Conservation (phyloP, 1,140 invertebrate species). For the Drosophila lacertosa region DNA sequence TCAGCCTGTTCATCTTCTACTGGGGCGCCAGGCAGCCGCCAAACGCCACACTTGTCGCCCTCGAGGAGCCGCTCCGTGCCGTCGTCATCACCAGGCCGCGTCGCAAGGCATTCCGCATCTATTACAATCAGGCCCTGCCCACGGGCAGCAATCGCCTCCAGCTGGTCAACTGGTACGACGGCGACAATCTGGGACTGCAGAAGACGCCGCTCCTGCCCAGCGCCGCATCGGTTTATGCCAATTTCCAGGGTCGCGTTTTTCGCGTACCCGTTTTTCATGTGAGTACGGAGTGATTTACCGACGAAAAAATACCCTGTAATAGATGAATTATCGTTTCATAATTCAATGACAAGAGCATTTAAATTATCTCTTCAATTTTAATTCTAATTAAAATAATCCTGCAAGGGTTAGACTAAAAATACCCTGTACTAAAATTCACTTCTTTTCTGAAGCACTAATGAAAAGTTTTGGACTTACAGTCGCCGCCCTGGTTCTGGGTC, state of each 20-base stretch:
- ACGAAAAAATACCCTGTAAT: too few species aligned
- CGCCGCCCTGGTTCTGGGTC: conserved; percentile 90
- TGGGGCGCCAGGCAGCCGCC: conserved; percentile 74
- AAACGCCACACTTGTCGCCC: conserved; percentile 26
- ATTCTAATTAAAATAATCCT: too few species aligned
- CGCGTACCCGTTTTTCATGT: conserved; percentile 89
- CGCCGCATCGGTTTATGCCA: conserved; percentile 86
- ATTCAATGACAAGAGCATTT: too few species aligned
- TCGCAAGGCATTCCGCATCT: conserved; percentile 85
- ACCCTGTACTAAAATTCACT: too few species aligned
- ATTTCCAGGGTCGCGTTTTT: conserved; percentile 87
- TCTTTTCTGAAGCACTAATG: too few species aligned
- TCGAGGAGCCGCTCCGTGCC: conserved; percentile 73
- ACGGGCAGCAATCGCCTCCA: conserved; percentile 85
- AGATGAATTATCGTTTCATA: too few species aligned
- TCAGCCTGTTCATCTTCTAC: conserved; percentile 81
- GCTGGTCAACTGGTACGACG: conserved; percentile 89
- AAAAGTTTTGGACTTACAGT: conserved; percentile 84
- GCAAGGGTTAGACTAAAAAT: too few species aligned
- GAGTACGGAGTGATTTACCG: conserved; percentile 29
- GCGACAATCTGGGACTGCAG: conserved; percentile 85
- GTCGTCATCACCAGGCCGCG: conserved; percentile 76
- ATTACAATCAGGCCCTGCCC: conserved; percentile 88
- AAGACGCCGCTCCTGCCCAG: conserved; percentile 87
- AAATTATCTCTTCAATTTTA: too few species aligned